Evolutionary conservation across 2,113 vertebrate genomes (phyloP), one percentile per base, ranked within the genome.

Genomic region (Orientallactaga bullata): DNA sequence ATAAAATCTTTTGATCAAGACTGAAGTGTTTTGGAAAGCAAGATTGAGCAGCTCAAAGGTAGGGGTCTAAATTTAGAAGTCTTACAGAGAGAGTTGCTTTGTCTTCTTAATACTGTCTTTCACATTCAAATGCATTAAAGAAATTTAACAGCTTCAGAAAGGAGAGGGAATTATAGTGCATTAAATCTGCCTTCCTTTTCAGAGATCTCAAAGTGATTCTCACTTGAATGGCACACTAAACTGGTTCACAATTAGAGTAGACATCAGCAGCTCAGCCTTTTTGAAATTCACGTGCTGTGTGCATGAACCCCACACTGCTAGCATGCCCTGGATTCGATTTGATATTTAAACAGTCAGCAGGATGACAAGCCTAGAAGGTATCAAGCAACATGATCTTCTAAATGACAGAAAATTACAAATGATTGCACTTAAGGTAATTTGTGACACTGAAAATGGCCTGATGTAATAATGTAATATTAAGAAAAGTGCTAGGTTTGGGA

Each of bases 1-100:
- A 61, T 89, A 69, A 66, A 93, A 79, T 84, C 71, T 92, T 94
- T 93, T 90, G 76, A 96, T 96, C 95, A 95, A 97, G 97, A 93
- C 55, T 76, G 63, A 94, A 91, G 7, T 69, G 35, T 93, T 94
- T 85, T 77, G 47, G 28, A 88, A 96, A 96, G 37, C 0, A 77
- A 58, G 37, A 10, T 39, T 73, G 55, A 92, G 7, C 23, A 71
- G 23, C 51, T 91, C 68, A 66, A 32, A 78, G 55, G 15, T 51
- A 84, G n/a, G 96, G 84, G 66, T 92, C 55, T 96, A 30, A 93
- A 35, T 96, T 94, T 96, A 79, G 80, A 30, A 76, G 24, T 12
- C 1, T 96, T 94, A 15, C 2, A 78, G 32, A 61, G 89, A 95
- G 74, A 7, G 10, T 21, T 94, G 60, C 1, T 97, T 95, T 95